Evolutionary conservation across 1,140 invertebrate species (phyloP), one percentile per base, ranked within the genome.

Genomic region (Cotesia glomerata): DNA sequence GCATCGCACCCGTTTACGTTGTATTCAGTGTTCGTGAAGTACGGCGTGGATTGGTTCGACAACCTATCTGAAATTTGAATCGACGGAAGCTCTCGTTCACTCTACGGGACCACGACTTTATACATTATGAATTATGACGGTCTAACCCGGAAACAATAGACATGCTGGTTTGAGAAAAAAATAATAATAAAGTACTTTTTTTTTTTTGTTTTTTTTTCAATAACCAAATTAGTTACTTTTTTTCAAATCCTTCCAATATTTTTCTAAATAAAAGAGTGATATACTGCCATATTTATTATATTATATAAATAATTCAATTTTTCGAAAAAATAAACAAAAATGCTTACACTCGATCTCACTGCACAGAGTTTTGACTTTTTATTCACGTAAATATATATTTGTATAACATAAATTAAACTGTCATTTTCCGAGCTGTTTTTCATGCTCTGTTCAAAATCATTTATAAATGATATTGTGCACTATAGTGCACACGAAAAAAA

Each of bases 51-150:
- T 73, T 59, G 71, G 56, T 63, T 73, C 39, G 73, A 71, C 72
- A 65, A 52, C 68, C 75, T 67, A 74, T 78, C 71, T 72, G 75
- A 78, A 77, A 78, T 81, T 77, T 64, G 77, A 69, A 76, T 73
- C 52, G 69, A 34, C 64, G 75, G 64, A 78, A 76, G 18, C 56
- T 58, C 16, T 18, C 18, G 18, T 58, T 16, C 18, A 18, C 56
- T 5, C 56, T 8, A 16, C 56, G 18, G 16, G 18, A 26, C 56
- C 56, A 16, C 18, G 8, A 58, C 18, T 58, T 58, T 18, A 18
- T 58, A 26, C 56, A 54, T 58, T 58, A 58, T 58, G 56, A 58
- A 58, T 58, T 58, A 58, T 18, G 56, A 58, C 32, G 16, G 39
- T 26, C 56, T 58, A 58, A 58, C 16, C 16, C 56, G 56, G 18